Conservation (phyloP, 2,797 vertebrate species). For the Tachyglossus aculeatus region DNA sequence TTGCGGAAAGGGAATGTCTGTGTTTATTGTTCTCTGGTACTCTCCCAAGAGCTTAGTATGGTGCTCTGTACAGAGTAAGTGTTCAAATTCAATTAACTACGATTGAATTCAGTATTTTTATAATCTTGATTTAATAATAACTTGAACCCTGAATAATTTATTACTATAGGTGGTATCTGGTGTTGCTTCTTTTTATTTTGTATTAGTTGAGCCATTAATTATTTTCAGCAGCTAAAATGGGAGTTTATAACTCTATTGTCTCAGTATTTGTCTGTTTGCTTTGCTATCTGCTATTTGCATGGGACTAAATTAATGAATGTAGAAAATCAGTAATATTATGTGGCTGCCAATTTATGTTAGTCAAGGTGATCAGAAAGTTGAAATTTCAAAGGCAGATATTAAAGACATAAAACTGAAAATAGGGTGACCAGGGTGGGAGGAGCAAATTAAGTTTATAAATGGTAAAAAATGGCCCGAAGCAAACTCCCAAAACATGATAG, state of each 20-base stretch:
- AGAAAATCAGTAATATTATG: neutral
- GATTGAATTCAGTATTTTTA: too few species aligned
- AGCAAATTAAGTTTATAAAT: neutral
- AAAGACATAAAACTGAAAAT: neutral
- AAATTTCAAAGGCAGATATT: neutral
- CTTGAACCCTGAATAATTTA: too few species aligned
- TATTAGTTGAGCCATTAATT: neutral
- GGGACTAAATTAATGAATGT: slow-evolving; percentile 8
- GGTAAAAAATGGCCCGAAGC: too few species aligned
- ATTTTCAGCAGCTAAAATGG: slow-evolving; percentile 2
- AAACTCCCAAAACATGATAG: too few species aligned
- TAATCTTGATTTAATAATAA: too few species aligned
- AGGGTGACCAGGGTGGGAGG: neutral
- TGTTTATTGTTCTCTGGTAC: too few species aligned
- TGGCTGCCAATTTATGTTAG: neutral
- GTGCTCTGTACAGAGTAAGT: too few species aligned
- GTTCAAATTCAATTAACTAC: too few species aligned
- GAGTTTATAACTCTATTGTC: neutral
- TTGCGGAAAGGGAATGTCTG: too few species aligned
- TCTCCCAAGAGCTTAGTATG: too few species aligned
- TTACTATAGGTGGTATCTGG: too few species aligned
- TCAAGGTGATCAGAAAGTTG: neutral
- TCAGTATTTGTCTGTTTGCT: slow-evolving; percentile 8
- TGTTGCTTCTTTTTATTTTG: too few species aligned
- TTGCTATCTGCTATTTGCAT: slow-evolving; percentile 20